phyloP scores from a whole-genome alignment of 2,797 vertebrate genomes.

The Lindbergichthys nudifrons region DNA sequence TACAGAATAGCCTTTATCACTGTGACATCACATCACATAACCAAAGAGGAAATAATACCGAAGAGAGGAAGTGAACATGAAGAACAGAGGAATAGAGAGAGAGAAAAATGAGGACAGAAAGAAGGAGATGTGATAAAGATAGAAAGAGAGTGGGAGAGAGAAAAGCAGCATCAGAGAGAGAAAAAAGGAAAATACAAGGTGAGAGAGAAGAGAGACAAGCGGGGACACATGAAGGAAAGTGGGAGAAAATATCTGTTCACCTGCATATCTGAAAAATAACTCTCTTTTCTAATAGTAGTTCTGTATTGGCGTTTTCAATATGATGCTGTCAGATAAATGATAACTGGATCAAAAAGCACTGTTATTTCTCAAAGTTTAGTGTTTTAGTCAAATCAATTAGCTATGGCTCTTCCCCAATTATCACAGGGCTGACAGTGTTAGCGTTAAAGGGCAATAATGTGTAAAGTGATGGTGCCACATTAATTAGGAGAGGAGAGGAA shows the following conservation, averaged over 20 bases:
- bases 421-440: slow-evolving; percentile 57
- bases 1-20: slow-evolving; percentile 57
- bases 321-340: slow-evolving; percentile 32
- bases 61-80: slow-evolving; percentile 50
- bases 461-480: slow-evolving; percentile 67
- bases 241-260: slow-evolving; percentile 18
- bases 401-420: slow-evolving; percentile 50
- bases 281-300: neutral
- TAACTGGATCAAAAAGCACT: slow-evolving; percentile 45
- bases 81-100: slow-evolving; percentile 29
- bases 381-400: slow-evolving; percentile 52
- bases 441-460: slow-evolving; percentile 71
- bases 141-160: slow-evolving; percentile 60
- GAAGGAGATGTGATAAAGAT: slow-evolving; percentile 63
- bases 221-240: slow-evolving; percentile 22
- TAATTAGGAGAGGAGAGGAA: slow-evolving; percentile 80
- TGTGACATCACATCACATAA: slow-evolving; percentile 29
- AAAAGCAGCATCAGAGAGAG: slow-evolving; percentile 35
- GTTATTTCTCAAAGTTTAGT: slow-evolving; percentile 32
- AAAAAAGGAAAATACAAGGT: slow-evolving; percentile 36
- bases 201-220: slow-evolving; percentile 13
- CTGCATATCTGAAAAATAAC: slow-evolving; percentile 11
- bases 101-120: slow-evolving; percentile 47
- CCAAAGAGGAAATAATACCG: slow-evolving; percentile 53
- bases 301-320: neutral